Percentiles rank a stretch among this genome's conserved stretches.
These are phyloP conservation scores for Cosmia trapezina DNA, from an alignment of 2,888 invertebrate species.

Conservation along the genomic window DNA sequence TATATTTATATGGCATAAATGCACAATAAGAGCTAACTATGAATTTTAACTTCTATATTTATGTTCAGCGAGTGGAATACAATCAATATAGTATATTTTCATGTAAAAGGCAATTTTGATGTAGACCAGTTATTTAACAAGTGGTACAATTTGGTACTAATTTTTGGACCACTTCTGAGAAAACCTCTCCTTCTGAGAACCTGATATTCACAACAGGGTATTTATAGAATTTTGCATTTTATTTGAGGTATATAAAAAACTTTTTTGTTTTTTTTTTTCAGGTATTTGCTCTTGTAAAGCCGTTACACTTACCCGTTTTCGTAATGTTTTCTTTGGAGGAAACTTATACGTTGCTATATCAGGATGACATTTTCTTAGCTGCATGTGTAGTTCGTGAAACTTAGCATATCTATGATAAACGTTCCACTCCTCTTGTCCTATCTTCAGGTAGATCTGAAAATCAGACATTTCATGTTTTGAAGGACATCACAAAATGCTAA, in stretches of 20 bases:
- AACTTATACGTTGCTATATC: slow-evolving; percentile 96
- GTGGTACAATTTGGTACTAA: too few relatives aligned
- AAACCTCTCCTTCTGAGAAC: too few relatives aligned
- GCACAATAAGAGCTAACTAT: too few relatives aligned
- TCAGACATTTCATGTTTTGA: neutral
- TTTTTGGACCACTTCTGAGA: too few relatives aligned
- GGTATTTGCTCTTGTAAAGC: neutral
- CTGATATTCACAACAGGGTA: too few relatives aligned
- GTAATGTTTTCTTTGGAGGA: slow-evolving; percentile 98
- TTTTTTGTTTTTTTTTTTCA: neutral
- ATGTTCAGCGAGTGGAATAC: too few relatives aligned
- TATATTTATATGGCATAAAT: too few relatives aligned
- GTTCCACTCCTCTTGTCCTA: slow-evolving; percentile 98
- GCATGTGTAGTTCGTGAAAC: slow-evolving; percentile 96
- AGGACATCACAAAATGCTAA: neutral
- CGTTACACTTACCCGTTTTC: slow-evolving; percentile 94
- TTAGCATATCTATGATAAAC: slow-evolving; percentile 98
- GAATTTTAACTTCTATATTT: too few relatives aligned
- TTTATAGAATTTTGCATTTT: neutral
- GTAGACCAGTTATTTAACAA: too few relatives aligned
- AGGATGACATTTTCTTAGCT: slow-evolving; percentile 95
- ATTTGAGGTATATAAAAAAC: neutral
- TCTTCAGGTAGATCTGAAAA: slow-evolving; percentile 94
- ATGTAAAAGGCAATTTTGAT: too few relatives aligned
- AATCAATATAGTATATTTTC: too few relatives aligned